A percentile compares a stretch with the other conserved stretches of the same genome.
These are phyloP conservation scores for Chrosomus eos DNA, from an alignment of 2,797 vertebrate genomes.

Conservation along the genomic window DNA sequence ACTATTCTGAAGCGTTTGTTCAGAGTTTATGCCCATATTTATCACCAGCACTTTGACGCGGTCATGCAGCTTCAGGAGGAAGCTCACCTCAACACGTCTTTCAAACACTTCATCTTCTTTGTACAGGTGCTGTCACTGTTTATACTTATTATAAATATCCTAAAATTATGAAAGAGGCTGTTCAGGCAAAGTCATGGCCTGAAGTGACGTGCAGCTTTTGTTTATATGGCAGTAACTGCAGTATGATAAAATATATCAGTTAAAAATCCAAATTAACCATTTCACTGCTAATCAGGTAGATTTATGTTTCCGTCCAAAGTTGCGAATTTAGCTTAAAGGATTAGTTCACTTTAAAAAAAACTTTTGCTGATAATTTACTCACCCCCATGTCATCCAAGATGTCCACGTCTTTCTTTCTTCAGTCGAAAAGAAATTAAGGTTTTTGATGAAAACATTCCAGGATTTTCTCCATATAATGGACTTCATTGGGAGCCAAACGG, in stretches of 20 bases:
- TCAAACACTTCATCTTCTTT: conserved; percentile 99
- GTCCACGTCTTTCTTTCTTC: no score
- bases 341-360: no score
- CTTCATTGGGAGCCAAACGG: no score
- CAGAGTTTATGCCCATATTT: conserved; percentile 97
- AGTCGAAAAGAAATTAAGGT: no score
- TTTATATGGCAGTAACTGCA: not conserved
- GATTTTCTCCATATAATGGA: no score
- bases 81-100: conserved; percentile 98
- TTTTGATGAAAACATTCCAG: no score
- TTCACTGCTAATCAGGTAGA: not conserved
- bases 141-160: not conserved
- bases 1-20: conserved; percentile 97
- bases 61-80: conserved; percentile 98
- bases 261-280: not conserved
- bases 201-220: not conserved
- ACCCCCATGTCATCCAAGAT: no score
- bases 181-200: not conserved
- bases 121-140: conserved; percentile 83
- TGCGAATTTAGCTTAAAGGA: no score
- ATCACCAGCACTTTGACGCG: conserved; percentile 98
- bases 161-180: not conserved
- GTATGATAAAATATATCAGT: not conserved
- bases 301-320: not conserved
- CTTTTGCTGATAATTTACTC: no score